These are phyloP conservation scores for Sphenopsis melanotis DNA, from an alignment of 2,797 vertebrate species.

Conservation along the genomic window DNA sequence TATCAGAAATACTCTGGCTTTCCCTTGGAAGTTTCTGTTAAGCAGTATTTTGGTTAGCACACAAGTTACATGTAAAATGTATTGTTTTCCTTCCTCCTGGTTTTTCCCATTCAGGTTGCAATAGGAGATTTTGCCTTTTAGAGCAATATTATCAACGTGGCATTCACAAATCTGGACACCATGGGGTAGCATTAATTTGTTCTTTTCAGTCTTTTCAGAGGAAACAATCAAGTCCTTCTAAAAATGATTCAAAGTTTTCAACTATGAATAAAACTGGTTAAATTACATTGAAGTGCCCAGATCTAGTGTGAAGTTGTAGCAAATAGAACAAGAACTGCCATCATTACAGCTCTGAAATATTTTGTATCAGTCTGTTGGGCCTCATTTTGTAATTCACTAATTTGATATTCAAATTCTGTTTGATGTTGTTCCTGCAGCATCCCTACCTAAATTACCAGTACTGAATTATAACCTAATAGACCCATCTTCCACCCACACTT, in stretches of 20 bases:
- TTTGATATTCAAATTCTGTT: background rate
- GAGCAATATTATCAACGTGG: rapidly evolving
- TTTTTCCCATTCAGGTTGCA: background rate
- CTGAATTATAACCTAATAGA: background rate
- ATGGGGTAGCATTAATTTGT: background rate
- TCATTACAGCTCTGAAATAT: background rate
- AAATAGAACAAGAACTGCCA: background rate
- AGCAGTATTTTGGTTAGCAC: background rate
- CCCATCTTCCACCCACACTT: background rate
- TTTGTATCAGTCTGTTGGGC: background rate
- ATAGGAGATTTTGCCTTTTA: background rate
- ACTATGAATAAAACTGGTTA: background rate
- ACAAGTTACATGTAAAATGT: background rate
- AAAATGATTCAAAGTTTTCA: background rate
- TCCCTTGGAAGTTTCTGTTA: background rate
- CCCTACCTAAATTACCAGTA: background rate
- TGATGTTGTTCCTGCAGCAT: background rate
- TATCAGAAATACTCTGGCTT: background rate
- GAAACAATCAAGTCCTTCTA: background rate
- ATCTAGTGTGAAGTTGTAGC: background rate
- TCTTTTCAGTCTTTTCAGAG: background rate
- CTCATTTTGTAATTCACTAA: background rate
- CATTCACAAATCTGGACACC: background rate
- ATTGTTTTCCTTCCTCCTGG: background rate
- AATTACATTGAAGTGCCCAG: background rate